Conservation (phyloP, 2,113 vertebrate genomes). For the Bubalus kerabau region DNA sequence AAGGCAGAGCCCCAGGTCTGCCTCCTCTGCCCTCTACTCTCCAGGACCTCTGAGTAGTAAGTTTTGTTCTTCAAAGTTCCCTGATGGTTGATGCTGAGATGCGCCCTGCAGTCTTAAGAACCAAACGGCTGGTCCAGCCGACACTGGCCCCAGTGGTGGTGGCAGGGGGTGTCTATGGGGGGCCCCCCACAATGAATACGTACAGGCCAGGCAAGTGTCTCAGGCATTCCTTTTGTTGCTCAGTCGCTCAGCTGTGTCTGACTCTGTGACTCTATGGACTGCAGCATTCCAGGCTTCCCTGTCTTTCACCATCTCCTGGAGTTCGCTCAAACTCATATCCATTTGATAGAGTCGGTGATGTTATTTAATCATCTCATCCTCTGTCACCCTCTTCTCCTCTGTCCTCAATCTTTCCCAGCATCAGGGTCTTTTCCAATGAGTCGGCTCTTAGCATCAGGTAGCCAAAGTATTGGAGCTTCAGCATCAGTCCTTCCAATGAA, state of each 20-base stretch:
- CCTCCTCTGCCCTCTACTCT: neutral
- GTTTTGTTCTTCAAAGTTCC: neutral
- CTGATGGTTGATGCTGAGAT: no score
- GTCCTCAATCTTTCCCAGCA: neutral
- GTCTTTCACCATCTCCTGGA: neutral
- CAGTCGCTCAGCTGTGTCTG: neutral
- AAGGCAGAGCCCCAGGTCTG: neutral
- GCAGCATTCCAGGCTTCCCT: neutral
- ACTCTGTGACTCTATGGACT: neutral
- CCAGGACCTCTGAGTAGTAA: neutral
- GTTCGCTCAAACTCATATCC: neutral
- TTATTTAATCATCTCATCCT: neutral
- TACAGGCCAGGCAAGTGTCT: neutral
- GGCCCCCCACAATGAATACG: accelerated
- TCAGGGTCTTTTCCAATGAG: neutral
- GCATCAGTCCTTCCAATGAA: neutral
- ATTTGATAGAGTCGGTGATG: neutral
- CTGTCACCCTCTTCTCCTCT: neutral
- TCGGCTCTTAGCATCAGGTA: neutral
- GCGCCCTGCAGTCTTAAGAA: neutral
- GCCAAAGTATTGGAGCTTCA: neutral
- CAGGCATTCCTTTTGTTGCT: neutral
- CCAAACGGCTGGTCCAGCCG: neutral
- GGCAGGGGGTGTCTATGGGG: accelerated
- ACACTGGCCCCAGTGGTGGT: neutral